A percentile compares a stretch with the other conserved stretches of the same genome.
These are phyloP conservation scores for Platycercus adscitus DNA, from an alignment of 2,113 vertebrate genomes.

Conservation along the genomic window DNA sequence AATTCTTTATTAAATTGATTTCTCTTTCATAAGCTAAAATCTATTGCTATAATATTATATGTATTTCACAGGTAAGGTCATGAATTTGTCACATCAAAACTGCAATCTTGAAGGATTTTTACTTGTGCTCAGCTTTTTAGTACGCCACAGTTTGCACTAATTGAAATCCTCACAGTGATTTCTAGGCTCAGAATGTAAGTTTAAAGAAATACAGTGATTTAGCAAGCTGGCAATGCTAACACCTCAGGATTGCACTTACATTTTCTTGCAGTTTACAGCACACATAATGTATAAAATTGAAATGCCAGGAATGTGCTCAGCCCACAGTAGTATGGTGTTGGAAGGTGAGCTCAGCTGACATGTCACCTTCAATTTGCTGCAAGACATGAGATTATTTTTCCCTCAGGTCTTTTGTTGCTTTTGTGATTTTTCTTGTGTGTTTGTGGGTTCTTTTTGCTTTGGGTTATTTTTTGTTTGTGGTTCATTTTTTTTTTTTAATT, in stretches of 20 bases:
- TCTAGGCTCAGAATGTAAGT: neutral
- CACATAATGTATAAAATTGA: neutral
- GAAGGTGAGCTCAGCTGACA: neutral
- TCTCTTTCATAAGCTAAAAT: neutral
- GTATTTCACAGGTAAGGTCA: neutral
- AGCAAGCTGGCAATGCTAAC: neutral
- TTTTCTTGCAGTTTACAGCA: neutral
- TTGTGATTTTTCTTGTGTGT: neutral
- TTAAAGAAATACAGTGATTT: neutral
- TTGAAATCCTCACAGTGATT: neutral
- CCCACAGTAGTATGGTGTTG: neutral
- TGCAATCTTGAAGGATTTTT: neutral
- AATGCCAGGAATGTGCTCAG: neutral
- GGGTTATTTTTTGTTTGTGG: neutral
- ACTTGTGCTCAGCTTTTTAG: neutral
- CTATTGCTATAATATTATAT: neutral
- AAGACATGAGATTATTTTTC: neutral
- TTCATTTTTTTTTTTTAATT: neutral
- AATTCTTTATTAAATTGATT: neutral
- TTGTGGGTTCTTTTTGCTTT: neutral
- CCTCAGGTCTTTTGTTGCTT: neutral
- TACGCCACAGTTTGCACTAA: neutral
- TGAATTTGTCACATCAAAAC: neutral
- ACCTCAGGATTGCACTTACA: neutral
- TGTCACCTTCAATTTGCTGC: slow-evolving; percentile 3